These are phyloP conservation scores for Vulpes lagopus DNA, from an alignment of 2,113 vertebrate genomes.

Conservation along the genomic window DNA sequence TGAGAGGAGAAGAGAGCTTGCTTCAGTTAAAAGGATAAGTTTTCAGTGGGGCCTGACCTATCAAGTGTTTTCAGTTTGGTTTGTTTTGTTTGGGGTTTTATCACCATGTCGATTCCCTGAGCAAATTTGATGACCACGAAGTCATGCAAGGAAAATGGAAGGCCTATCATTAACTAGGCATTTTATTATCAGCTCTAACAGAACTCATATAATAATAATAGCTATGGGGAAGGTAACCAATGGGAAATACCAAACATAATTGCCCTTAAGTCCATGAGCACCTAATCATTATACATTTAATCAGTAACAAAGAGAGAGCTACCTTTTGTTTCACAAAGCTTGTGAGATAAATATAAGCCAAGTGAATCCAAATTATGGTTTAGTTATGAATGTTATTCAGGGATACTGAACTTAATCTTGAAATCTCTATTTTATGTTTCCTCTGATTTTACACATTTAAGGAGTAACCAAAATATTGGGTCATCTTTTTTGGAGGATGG, in stretches of 20 bases:
- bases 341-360: background rate
- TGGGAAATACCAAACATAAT: constrained; percentile 65
- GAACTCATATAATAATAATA: constrained; percentile 47
- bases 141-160: constrained; percentile 61
- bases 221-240: constrained; percentile 45
- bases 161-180: background rate
- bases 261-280: background rate
- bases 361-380: background rate
- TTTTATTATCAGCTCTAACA: constrained; percentile 73
- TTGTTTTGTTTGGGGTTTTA: constrained; percentile 24
- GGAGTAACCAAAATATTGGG: background rate
- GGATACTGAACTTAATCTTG: constrained; percentile 18
- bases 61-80: background rate
- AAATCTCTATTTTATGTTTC: background rate
- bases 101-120: background rate
- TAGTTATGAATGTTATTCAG: background rate
- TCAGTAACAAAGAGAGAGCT: constrained; percentile 49
- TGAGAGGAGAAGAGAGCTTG: background rate
- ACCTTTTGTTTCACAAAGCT: constrained; percentile 12
- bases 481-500: background rate
- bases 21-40: background rate
- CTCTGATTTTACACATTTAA: background rate
- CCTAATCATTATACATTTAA: constrained; percentile 38
- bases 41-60: background rate
- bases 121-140: constrained; percentile 51